Conservation (phyloP, 2,113 vertebrate genomes). For the Gymnorhina tibicen region DNA sequence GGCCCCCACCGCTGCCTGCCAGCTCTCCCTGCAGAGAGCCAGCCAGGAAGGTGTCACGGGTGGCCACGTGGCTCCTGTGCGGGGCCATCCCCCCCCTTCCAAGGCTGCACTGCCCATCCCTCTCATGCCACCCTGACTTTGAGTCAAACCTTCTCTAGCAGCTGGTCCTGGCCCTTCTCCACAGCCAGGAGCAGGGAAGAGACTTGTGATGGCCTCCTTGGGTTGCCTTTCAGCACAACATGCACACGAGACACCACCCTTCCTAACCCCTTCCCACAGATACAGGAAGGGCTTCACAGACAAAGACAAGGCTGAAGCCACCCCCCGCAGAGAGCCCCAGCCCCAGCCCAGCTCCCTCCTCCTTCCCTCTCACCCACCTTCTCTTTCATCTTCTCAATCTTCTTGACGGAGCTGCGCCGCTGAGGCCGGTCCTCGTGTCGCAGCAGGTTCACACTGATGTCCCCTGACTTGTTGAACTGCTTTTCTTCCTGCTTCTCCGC, state of each 20-base stretch:
- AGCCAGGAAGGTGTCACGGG: not conserved
- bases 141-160: not conserved
- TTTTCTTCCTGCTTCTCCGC: conserved; percentile 98
- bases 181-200: not conserved
- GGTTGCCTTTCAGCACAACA: not conserved
- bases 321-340: accelerated
- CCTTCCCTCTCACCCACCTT: conserved; percentile 61
- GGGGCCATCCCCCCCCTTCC: not conserved
- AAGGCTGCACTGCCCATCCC: not conserved
- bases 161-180: not conserved
- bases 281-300: accelerated
- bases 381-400: conserved; percentile 91
- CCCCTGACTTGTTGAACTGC: conserved; percentile 90
- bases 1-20: not conserved
- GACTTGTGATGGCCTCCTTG: not conserved
- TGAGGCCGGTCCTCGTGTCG: conserved; percentile 90
- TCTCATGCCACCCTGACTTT: not conserved
- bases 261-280: not conserved
- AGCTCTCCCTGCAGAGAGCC: not conserved
- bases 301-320: not conserved
- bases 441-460: conserved; percentile 84
- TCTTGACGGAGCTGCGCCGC: conserved; percentile 93
- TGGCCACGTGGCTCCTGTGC: not conserved
- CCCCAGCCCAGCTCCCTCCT: not conserved
- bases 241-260: accelerated